phyloP scores from a whole-genome alignment of 2,797 vertebrate genomes.

The Falco peregrinus region DNA sequence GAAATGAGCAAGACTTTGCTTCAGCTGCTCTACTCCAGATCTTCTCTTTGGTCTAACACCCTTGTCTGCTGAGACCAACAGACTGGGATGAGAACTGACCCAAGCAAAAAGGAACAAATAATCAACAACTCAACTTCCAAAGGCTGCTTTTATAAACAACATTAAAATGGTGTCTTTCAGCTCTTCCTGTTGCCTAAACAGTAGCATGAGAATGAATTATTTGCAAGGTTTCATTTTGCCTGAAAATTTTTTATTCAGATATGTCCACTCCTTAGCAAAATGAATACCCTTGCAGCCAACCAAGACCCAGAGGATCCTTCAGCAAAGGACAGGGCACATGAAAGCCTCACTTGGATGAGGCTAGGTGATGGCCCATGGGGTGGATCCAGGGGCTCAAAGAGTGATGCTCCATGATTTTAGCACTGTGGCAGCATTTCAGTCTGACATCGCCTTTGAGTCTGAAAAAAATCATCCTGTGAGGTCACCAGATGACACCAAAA shows the following conservation, averaged over 20 bases:
- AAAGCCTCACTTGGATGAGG: neutral
- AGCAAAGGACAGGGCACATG: neutral
- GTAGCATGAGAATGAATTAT: neutral
- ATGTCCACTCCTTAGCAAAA: neutral
- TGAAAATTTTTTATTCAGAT: neutral
- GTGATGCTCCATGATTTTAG: neutral
- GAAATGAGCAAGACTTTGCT: neutral
- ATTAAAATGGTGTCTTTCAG: neutral
- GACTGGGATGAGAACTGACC: neutral
- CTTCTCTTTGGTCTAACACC: neutral
- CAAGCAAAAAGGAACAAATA: neutral
- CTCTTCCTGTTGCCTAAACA: neutral
- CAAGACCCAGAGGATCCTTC: neutral
- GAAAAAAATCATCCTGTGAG: neutral
- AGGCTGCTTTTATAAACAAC: neutral
- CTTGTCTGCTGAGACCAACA: neutral
- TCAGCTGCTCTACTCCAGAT: neutral
- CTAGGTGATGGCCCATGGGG: neutral
- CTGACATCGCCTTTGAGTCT: neutral
- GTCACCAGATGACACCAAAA: neutral
- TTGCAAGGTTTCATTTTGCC: neutral
- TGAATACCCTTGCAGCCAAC: neutral
- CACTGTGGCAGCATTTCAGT: neutral
- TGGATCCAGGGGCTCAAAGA: neutral
- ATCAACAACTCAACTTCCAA: neutral